These are phyloP conservation scores for Lepisosteus osseus DNA, from an alignment of 2,113 vertebrate genomes.

Conservation along the genomic window DNA sequence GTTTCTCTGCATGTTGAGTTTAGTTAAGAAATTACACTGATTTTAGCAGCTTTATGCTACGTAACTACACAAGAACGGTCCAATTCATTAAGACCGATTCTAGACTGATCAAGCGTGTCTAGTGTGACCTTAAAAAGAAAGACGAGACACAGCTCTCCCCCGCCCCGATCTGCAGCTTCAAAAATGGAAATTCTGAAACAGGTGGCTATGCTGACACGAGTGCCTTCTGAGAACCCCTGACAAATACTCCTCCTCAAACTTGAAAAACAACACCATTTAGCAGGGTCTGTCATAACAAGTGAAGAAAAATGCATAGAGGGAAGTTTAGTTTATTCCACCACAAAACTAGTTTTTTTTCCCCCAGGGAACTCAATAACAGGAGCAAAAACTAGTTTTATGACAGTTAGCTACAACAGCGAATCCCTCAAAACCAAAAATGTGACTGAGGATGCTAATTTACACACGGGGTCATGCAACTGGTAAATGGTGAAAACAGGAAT, in stretches of 20 bases:
- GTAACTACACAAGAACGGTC: no score
- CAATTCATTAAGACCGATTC: constrained; percentile 12
- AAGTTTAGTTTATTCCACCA: no score
- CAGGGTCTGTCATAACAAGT: constrained; percentile 36
- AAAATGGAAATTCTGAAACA: constrained; percentile 25
- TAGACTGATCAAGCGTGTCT: constrained; percentile 3
- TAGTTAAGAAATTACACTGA: no score
- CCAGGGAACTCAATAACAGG: no score
- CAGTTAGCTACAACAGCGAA: no score
- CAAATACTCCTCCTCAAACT: constrained; percentile 29
- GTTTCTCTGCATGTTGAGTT: no score
- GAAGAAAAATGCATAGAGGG: neutral
- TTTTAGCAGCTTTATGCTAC: no score
- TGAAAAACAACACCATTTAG: neutral
- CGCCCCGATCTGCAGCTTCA: neutral
- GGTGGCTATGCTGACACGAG: constrained; percentile 26
- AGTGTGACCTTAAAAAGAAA: constrained; percentile 10
- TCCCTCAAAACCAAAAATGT: no score
- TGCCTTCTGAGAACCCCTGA: constrained; percentile 27
- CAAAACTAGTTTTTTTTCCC: no score
- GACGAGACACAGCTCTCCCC: neutral
- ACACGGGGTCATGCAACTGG: constrained; percentile 5
- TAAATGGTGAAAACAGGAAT: constrained; percentile 32
- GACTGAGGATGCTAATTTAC: no score
- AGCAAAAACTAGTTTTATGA: no score